Conservation (phyloP, 2,797 vertebrate genomes). For the Zalophus californianus region DNA sequence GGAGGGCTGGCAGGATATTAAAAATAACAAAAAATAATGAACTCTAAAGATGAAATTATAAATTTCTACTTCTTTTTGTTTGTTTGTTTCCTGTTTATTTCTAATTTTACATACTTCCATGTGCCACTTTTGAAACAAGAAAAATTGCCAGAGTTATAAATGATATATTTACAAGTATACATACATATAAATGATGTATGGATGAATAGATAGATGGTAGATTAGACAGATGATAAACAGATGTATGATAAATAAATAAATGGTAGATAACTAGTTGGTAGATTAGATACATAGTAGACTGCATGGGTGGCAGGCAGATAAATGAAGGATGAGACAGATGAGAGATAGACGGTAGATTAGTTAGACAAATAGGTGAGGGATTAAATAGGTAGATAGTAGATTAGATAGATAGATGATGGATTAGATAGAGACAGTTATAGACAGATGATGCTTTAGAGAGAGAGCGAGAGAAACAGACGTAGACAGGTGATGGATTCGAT, state of each 20-base stretch:
- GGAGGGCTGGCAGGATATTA: neutral
- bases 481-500: neutral
- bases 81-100: neutral
- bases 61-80: neutral
- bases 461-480: neutral
- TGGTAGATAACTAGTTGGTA: neutral
- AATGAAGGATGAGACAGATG: neutral
- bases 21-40: neutral
- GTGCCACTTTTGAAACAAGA: neutral
- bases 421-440: neutral
- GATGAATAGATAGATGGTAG: neutral
- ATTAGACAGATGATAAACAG: neutral
- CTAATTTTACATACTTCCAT: slow-evolving; percentile 21
- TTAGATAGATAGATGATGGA: neutral
- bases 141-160: neutral
- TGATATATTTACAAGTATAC: neutral
- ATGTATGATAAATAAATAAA: neutral
- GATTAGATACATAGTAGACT: neutral
- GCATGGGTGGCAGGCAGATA: neutral
- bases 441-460: neutral
- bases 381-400: neutral
- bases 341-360: neutral
- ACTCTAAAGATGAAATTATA: neutral
- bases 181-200: neutral
- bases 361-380: neutral